Evolutionary conservation across 2,888 invertebrate genomes (phyloP), one percentile per base, ranked within the genome.

Genomic region (Abscondita cerata): DNA sequence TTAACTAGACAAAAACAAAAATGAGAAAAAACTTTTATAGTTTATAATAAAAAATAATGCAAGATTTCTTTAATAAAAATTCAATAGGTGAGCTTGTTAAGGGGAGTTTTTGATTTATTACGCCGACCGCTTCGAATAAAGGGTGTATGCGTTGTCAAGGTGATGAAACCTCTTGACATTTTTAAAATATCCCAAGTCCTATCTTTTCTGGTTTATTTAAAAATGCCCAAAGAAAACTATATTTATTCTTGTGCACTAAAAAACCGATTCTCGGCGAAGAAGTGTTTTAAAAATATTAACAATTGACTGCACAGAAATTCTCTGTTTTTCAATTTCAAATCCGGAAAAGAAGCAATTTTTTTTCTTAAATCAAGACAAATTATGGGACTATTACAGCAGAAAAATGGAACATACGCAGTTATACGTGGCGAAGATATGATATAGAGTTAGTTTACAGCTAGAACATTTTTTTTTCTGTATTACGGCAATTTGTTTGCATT

Each of bases 11-110:
- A 25, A 18, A 51, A 44, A 19, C 31, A 51, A 33, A 46, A 59
- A 52, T 52, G 53, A 34, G 33, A 48, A 13, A n/a, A 13, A 34
- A 38, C 19, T 9, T 18, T 46, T 19, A 40, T 52, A 56, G 47
- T 52, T 16, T 15, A 52, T 38, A 59, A 54, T 56, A 60, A 57
- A 25, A 55, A 64, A 57, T 57, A 53, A 44, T 36, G 41, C 40
- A 53, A 60, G 52, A 47, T 33, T 57, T 56, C 55, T 56, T 65
- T 65, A 64, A 67, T 67, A 64, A 62, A 67, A 67, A 67, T 67
- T 67, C 67, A 65, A 67, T 67, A 59, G 64, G 48, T 60, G 64
- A 57, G 64, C 67, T 67, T 67, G 67, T 67, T 67, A 67, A 65
- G 60, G 62, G 56, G 62, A 59, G 62, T 62, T 58, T n/a, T 64